Percentiles rank a stretch among this genome's conserved stretches.
These are phyloP conservation scores for Hydroisotoma schaefferi DNA, from an alignment of 2,888 invertebrate species.

Conservation along the genomic window DNA sequence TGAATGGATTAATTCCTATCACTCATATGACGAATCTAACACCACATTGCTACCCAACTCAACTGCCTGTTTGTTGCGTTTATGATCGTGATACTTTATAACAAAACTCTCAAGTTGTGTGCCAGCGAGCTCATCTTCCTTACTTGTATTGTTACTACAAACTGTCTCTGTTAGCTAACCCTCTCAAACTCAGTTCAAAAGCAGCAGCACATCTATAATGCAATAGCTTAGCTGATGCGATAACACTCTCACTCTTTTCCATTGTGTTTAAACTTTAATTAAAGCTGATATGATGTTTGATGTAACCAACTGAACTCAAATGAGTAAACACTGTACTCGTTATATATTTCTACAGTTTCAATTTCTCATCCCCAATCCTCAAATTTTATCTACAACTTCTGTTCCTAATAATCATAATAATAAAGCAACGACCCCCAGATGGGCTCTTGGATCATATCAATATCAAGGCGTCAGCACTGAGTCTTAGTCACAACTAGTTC, in stretches of 20 bases:
- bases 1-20: slow-evolving; percentile 18
- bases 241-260: background rate
- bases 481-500: no score
- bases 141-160: no score
- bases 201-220: background rate
- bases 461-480: no score
- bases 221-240: background rate
- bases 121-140: no score
- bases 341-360: no score
- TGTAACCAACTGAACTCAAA: background rate
- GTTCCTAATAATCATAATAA: slow-evolving; percentile 6
- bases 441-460: no score
- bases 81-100: no score
- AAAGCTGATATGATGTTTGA: background rate
- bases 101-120: no score
- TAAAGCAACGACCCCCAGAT: slow-evolving; percentile 5
- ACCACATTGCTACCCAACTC: slow-evolving; percentile 6
- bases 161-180: no score
- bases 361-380: slow-evolving; percentile 4
- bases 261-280: background rate
- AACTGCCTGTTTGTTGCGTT: no score
- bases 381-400: background rate
- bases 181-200: no score
- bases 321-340: no score
- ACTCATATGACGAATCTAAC: slow-evolving; percentile 10